A percentile compares a stretch with the other conserved stretches of the same genome.
Conservation (phyloP, 1,140 invertebrate genomes). For the Zaprionus camerounensis region DNA sequence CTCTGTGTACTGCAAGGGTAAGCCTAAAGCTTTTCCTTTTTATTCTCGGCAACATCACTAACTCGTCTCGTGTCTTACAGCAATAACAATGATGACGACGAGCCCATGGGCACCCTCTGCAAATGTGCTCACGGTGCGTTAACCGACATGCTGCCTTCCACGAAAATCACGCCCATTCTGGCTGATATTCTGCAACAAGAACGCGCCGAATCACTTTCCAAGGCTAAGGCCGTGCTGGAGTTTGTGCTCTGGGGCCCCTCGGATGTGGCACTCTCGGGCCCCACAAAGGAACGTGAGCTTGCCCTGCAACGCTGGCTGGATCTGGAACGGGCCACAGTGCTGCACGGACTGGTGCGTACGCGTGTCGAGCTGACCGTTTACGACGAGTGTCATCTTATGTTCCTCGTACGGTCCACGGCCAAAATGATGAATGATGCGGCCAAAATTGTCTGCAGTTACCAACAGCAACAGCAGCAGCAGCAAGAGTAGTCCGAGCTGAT, state of each 20-base stretch:
- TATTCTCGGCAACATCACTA: neutral
- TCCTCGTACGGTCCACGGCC: constrained; percentile 91
- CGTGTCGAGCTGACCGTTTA: constrained; percentile 90
- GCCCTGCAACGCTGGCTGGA: constrained; percentile 93
- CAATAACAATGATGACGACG: constrained; percentile 85
- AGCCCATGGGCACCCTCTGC: constrained; percentile 90
- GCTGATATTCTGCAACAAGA: constrained; percentile 89
- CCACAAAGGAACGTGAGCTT: constrained; percentile 88
- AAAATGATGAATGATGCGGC: constrained; percentile 92
- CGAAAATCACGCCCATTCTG: constrained; percentile 88
- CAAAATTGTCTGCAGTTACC: constrained; percentile 78
- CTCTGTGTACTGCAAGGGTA: constrained; percentile 91
- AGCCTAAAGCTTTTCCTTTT: constrained; percentile 36
- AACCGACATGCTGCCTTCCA: constrained; percentile 87
- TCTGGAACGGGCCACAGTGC: constrained; percentile 91
- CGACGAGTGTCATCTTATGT: constrained; percentile 92
- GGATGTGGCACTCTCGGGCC: constrained; percentile 88
- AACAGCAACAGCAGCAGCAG: constrained; percentile 48
- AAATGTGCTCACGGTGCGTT: constrained; percentile 90
- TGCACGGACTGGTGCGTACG: constrained; percentile 90
- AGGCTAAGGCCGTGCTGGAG: constrained; percentile 90
- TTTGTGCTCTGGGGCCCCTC: constrained; percentile 94
- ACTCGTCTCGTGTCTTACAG: constrained; percentile 18
- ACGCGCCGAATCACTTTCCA: constrained; percentile 88
- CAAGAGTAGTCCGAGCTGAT: constrained; percentile 49